Evolutionary conservation across 1,140 invertebrate genomes (phyloP).

Genomic region (Drosophila rufa): DNA sequence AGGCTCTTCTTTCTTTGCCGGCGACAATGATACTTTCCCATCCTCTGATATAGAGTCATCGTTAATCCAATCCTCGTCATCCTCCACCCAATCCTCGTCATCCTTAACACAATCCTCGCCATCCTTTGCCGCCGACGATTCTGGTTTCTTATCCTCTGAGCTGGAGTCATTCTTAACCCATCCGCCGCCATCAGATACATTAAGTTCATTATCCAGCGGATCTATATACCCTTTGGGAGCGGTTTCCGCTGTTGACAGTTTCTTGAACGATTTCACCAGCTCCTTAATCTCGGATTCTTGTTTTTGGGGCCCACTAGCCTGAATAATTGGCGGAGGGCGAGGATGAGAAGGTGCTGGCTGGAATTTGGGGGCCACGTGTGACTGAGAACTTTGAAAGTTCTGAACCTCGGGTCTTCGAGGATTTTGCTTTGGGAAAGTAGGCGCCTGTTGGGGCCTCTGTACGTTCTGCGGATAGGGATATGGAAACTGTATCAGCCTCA

Average conservation of each 20-base stretch:
- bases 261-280: constrained; percentile 4
- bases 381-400: neutral
- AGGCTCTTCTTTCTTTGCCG: no score
- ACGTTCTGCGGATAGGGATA: constrained; percentile 22
- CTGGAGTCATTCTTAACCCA: neutral
- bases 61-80: neutral
- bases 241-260: neutral
- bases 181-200: neutral
- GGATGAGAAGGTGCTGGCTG: neutral
- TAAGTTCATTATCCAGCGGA: neutral
- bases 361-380: neutral
- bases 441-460: neutral
- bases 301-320: no score
- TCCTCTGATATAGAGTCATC: neutral
- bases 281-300: neutral
- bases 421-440: neutral
- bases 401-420: no score
- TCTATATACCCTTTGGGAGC: neutral
- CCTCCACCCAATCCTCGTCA: neutral
- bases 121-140: neutral
- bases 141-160: neutral
- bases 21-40: neutral
- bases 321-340: neutral
- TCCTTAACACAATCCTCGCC: neutral
- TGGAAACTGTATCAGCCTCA: constrained; percentile 5